phyloP scores from a whole-genome alignment of 2,113 vertebrate genomes.

The Geococcyx californianus region DNA sequence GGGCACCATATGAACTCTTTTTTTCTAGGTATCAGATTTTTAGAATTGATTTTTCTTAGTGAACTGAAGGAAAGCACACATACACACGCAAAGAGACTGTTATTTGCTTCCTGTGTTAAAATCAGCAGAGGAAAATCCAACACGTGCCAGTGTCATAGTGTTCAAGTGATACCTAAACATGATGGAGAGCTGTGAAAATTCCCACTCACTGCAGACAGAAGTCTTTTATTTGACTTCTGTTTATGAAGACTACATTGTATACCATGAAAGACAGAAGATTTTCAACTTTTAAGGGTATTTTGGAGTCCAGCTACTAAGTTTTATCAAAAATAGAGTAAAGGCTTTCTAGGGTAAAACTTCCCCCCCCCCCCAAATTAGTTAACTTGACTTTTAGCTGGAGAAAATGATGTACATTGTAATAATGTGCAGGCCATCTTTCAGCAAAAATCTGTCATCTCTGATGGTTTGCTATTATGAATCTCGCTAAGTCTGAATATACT shows the following conservation, averaged over 20 bases:
- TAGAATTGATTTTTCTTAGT: not conserved
- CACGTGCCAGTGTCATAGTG: not conserved
- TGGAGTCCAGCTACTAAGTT: not conserved
- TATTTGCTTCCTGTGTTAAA: not conserved
- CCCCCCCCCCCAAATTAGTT: rapidly evolving
- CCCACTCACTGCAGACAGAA: not conserved
- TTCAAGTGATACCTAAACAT: not conserved
- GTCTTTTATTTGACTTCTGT: not conserved
- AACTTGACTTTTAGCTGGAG: not conserved
- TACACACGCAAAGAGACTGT: not conserved
- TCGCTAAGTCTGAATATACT: not conserved
- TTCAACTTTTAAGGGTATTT: not conserved
- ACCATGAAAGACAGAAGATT: not conserved
- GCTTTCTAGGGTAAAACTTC: not conserved
- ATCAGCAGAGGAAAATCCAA: not conserved
- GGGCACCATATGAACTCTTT: not conserved
- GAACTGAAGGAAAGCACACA: not conserved
- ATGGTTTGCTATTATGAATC: not conserved
- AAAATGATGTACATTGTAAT: not conserved
- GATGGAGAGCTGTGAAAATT: not conserved
- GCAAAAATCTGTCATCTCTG: not conserved
- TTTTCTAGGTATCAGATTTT: not conserved
- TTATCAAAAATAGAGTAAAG: not conserved
- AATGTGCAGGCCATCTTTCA: not conserved
- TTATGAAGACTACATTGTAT: not conserved